phyloP scores from a whole-genome alignment of 2,113 vertebrate species.

The Aviceda subcristata region DNA sequence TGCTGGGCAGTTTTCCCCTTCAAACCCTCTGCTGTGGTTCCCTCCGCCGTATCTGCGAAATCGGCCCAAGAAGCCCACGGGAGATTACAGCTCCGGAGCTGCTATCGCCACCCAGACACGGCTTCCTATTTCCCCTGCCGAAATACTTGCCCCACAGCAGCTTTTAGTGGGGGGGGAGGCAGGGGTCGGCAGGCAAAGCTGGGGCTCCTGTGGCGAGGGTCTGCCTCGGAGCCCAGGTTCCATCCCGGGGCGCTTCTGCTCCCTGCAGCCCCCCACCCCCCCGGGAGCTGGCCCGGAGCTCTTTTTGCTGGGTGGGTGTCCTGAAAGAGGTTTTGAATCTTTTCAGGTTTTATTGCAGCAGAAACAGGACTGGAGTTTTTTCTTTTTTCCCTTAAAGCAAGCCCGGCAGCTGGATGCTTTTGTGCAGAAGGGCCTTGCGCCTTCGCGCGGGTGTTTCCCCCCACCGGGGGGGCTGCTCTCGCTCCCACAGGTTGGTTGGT shows the following conservation, averaged over 20 bases:
- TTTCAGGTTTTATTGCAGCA: background rate
- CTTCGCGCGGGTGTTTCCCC: background rate
- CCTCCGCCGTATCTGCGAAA: rapidly evolving
- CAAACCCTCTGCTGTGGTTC: background rate
- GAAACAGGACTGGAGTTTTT: background rate
- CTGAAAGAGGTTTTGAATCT: too few relatives aligned
- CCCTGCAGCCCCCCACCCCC: background rate
- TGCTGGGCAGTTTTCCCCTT: background rate
- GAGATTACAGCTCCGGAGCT: rapidly evolving
- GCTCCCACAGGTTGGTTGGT: rapidly evolving
- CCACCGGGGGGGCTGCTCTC: too few relatives aligned
- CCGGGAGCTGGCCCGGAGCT: rapidly evolving
- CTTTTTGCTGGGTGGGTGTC: too few relatives aligned
- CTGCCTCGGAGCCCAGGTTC: background rate
- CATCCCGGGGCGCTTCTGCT: background rate
- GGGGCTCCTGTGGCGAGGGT: background rate
- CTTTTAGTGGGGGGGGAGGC: background rate
- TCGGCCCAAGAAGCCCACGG: background rate
- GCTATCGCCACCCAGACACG: background rate
- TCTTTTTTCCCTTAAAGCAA: background rate
- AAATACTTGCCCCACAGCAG: background rate
- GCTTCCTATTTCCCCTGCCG: background rate
- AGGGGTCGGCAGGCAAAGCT: rapidly evolving
- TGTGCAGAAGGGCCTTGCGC: background rate
- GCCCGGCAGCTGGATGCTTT: background rate